phyloP scores from a whole-genome alignment of 2,113 vertebrate genomes.

The Tetrax tetrax region DNA sequence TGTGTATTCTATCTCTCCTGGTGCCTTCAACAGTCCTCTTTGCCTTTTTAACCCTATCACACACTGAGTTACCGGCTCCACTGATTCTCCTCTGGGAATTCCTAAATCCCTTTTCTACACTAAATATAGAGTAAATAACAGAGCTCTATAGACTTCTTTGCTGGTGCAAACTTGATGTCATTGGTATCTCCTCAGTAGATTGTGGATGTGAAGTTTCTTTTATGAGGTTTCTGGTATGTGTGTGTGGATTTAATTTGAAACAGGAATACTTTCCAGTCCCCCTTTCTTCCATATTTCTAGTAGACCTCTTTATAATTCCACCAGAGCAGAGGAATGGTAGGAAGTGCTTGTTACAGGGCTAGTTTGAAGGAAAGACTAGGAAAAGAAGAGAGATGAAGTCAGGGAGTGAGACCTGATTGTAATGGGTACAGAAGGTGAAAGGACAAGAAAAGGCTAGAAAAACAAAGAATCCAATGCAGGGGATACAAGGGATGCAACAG shows the following conservation, averaged over 20 bases:
- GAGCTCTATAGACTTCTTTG: not conserved
- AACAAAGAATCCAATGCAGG: not conserved
- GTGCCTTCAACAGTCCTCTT: not conserved
- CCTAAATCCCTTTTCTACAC: not conserved
- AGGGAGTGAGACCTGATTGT: not conserved
- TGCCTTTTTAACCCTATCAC: not conserved
- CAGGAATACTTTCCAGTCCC: not conserved
- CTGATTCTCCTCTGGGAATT: not conserved
- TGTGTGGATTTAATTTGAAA: not conserved
- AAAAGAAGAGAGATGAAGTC: not conserved
- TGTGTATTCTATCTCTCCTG: not conserved
- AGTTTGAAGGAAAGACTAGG: not conserved
- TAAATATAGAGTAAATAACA: not conserved
- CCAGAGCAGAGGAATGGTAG: not conserved
- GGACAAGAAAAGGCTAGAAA: not conserved
- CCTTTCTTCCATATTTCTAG: not conserved
- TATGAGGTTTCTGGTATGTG: not conserved
- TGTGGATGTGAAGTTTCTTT: not conserved
- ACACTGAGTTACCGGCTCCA: not conserved
- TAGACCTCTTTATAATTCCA: not conserved
- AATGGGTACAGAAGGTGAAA: not conserved
- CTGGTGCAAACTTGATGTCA: not conserved
- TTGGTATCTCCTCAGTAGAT: not conserved
- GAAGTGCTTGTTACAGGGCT: not conserved
- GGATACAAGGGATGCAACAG: not conserved